Base-by-base conservation (phyloP, 2,888 invertebrate genomes). In the Cynaeus angustus region DNA sequence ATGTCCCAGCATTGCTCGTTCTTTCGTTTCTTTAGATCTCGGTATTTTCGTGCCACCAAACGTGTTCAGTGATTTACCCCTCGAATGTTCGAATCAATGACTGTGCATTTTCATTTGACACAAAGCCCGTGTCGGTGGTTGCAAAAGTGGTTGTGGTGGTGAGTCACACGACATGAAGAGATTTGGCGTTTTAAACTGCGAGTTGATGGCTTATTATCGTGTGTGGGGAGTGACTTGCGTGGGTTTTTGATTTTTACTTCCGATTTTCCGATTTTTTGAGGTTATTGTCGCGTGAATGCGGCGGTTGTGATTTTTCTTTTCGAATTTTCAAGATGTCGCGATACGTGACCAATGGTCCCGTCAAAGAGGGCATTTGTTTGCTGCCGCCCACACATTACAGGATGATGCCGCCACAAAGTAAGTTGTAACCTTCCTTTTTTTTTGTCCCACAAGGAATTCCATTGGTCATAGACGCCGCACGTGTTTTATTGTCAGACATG, bases 321-420 rank as follows among this genome's bases (percentile, higher is more conserved):
- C 21, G 16, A 14, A 26, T 61, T 50, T 43, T 50, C 56, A 79
- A 78, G 76, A 85, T 85, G 74, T 85, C 85, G 69, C 82, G 85
- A 75, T 85, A 83, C 77, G 84, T 84, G 61, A 74, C 75, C 45
- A 84, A 83, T 75, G 85, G 83, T 66, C 83, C 84, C 53, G 83
- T 85, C 68, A 85, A 85, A 77, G 85, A 85, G 72, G 84, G 84
- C 72, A 80, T 85, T 70, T 84, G 84, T 74, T 73, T 85, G 69
- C 72, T 84, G 72, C 83, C 84, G 64, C 81, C 81, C 71, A 82
- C 82, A 58, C 83, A 82, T 73, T 84, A 82, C 75, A 81, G 83
- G 77, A 84, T 84, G 83, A 80, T 85, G 78, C 79, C 83, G 65
- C 79, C 70, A 41, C 80, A 75, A 77, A 75, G 80, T 80, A 79